Percentiles rank a stretch among this genome's conserved stretches.
Conservation (phyloP, 1,140 invertebrate genomes). For the Whitmania pigra region DNA sequence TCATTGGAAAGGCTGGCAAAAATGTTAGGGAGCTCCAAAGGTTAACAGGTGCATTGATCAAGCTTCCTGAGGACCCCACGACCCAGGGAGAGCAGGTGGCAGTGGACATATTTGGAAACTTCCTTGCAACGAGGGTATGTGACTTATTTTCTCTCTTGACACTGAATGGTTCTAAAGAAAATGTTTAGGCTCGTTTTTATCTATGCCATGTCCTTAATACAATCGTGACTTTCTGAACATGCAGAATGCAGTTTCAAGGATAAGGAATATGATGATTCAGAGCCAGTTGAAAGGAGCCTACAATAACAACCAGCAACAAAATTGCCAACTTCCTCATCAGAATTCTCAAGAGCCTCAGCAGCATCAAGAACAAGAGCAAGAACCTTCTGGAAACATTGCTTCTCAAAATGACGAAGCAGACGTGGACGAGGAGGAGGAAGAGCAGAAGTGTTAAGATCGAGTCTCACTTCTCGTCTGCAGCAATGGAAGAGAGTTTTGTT, state of each 20-base stretch:
- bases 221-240: neutral
- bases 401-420: too few species aligned
- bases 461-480: too few species aligned
- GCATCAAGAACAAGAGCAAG: too few species aligned
- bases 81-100: conserved; percentile 33
- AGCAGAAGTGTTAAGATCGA: too few species aligned
- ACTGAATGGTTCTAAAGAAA: too few species aligned
- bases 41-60: conserved; percentile 83
- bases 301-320: neutral
- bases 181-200: too few species aligned
- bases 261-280: conserved; percentile 7
- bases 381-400: too few species aligned
- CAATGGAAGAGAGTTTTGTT: too few species aligned
- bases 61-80: conserved; percentile 65
- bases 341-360: too few species aligned
- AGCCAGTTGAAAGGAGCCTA: neutral
- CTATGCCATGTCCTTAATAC: too few species aligned
- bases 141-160: neutral
- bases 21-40: conserved; percentile 84
- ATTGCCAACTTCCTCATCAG: too few species aligned
- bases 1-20: conserved; percentile 93
- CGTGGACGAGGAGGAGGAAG: too few species aligned
- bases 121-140: conserved; percentile 36
- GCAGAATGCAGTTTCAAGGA: neutral
- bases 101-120: conserved; percentile 40